These are phyloP conservation scores for Pangasianodon gigas DNA, from an alignment of 2,113 vertebrate species.

Conservation along the genomic window DNA sequence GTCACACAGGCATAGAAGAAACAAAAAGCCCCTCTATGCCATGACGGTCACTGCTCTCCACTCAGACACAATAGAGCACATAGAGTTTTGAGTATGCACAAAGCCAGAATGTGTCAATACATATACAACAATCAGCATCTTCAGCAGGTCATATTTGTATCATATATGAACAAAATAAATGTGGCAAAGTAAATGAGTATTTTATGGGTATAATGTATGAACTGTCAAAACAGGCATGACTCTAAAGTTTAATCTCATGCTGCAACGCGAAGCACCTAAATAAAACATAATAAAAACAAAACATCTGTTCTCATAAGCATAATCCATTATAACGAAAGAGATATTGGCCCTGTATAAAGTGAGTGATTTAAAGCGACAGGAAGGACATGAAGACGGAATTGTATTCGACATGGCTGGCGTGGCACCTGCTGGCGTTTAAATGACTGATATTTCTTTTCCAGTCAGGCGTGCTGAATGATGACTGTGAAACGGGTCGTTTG, in stretches of 20 bases:
- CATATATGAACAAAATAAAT: not conserved
- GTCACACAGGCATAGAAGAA: slow-evolving; percentile 25
- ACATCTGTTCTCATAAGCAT: slow-evolving; percentile 16
- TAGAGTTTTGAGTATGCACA: slow-evolving; percentile 22
- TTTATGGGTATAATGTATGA: not conserved
- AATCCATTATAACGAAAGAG: slow-evolving; percentile 40
- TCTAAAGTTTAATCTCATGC: slow-evolving; percentile 16
- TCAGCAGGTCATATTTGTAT: not conserved
- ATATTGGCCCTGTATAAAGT: slow-evolving; percentile 34
- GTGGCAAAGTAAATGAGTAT: not conserved
- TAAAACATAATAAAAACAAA: slow-evolving; percentile 22
- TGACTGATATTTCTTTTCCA: slow-evolving; percentile 45
- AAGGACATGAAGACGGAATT: slow-evolving; percentile 41
- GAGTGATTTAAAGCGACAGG: slow-evolving; percentile 43
- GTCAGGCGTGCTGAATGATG: slow-evolving; percentile 33
- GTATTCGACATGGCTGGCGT: slow-evolving; percentile 42
- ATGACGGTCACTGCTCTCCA: not conserved
- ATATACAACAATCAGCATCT: not conserved
- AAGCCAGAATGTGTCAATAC: slow-evolving; percentile 8
- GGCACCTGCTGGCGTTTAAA: slow-evolving; percentile 48
- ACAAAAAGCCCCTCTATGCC: slow-evolving; percentile 26
- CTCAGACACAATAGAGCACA: slow-evolving; percentile 19
- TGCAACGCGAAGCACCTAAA: slow-evolving; percentile 8
- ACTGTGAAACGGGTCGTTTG: slow-evolving; percentile 46
- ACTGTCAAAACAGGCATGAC: slow-evolving; percentile 8